These are phyloP conservation scores for Pseudolaguvia tuberculata DNA, from an alignment of 2,113 vertebrate species.

Conservation along the genomic window DNA sequence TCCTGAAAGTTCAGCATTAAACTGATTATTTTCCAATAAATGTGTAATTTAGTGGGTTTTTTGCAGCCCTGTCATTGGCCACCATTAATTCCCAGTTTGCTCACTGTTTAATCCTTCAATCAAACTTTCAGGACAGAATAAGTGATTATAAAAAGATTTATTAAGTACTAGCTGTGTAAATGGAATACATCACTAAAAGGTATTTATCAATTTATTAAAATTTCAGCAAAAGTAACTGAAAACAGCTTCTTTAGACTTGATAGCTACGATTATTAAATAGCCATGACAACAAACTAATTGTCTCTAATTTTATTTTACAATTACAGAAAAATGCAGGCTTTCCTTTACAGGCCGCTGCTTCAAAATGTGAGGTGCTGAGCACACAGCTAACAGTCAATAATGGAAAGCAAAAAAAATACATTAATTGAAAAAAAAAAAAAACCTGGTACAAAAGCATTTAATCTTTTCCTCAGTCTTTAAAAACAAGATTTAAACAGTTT, in stretches of 20 bases:
- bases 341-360: constrained; percentile 40
- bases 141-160: no score
- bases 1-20: not conserved
- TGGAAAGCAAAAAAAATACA: constrained; percentile 43
- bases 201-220: constrained; percentile 21
- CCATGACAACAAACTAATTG: constrained; percentile 21
- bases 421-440: constrained; percentile 35
- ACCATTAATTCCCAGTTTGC: not conserved
- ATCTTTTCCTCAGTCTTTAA: constrained; percentile 39
- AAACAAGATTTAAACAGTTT: constrained; percentile 46
- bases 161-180: not conserved
- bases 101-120: not conserved
- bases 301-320: constrained; percentile 46
- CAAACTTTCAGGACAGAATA: not conserved
- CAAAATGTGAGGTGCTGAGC: constrained; percentile 48
- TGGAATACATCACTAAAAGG: not conserved
- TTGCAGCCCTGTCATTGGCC: not conserved
- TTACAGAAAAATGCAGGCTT: constrained; percentile 44
- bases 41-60: no score
- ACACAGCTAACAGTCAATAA: constrained; percentile 47
- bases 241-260: constrained; percentile 4
- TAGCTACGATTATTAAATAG: not conserved
- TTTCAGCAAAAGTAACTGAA: constrained; percentile 14
- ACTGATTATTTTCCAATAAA: not conserved
- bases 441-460: constrained; percentile 52